phyloP scores from a whole-genome alignment of 1,140 invertebrate genomes.

The Brachionus calyciflorus region DNA sequence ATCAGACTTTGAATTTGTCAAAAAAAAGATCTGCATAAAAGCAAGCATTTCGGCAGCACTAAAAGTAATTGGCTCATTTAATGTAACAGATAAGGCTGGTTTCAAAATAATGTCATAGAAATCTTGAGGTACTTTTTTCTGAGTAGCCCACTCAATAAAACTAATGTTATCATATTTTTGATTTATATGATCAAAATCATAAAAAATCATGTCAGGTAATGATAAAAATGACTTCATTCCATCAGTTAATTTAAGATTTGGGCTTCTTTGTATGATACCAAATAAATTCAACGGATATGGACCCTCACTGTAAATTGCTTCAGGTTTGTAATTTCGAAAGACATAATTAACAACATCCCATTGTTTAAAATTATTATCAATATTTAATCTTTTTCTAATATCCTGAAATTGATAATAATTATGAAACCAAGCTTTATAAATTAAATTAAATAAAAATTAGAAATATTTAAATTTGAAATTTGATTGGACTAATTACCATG shows the following conservation, averaged over 20 bases:
- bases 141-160: constrained; percentile 35
- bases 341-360: constrained; percentile 47
- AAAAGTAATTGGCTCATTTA: constrained; percentile 39
- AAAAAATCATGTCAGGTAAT: constrained; percentile 36
- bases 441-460: not conserved
- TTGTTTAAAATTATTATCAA: constrained; percentile 44
- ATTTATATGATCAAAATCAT: constrained; percentile 42
- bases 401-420: constrained; percentile 48
- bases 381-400: constrained; percentile 31
- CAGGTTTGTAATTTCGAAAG: constrained; percentile 47
- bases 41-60: constrained; percentile 48
- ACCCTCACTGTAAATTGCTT: constrained; percentile 47
- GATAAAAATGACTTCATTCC: constrained; percentile 2
- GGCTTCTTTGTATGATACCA: constrained; percentile 45
- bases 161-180: constrained; percentile 45
- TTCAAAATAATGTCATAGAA: constrained; percentile 48
- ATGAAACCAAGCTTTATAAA: constrained; percentile 45
- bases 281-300: constrained; percentile 47
- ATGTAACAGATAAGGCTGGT: constrained; percentile 45
- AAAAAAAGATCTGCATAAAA: constrained; percentile 48
- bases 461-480: not conserved
- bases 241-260: constrained; percentile 40
- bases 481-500: constrained; percentile 39
- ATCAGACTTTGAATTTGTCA: constrained; percentile 46
- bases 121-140: constrained; percentile 33